Base-by-base conservation (phyloP, 30 jellyfish, hydroid and myxozoan species). In the Hydractinia echinata region DNA sequence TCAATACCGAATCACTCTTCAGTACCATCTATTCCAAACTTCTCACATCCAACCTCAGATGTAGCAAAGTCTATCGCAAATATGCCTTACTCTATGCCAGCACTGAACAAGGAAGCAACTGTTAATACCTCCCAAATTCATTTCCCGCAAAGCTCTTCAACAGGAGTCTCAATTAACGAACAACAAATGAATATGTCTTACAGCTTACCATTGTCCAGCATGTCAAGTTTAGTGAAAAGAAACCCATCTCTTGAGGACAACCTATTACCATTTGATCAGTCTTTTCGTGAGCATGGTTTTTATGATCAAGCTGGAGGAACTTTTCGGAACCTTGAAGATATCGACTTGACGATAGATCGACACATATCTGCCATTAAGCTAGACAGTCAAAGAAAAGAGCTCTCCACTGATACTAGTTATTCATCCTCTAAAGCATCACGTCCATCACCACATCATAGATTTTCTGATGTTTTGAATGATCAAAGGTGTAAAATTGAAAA, bases 331-430 rank as follows among this genome's bases (percentile, higher is more conserved):
- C 56, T 54, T 16, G 85, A 77, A 52, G 85, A 77, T 44, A 77
- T 77, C 53, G 85, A 77, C 48, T n/a, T 77, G 39, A 55, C 60
- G 39, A 77, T 77, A 44, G 85, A 77, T 61, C 83, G 66, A 62
- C 85, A 77, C 66, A 16, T 77, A 61, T 52, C 79, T 77, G 85
- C 85, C 10, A 77, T 77, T 50, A 52, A 52, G 21, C 51, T 74
- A 67, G 14, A 74, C 83, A 48, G 60, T 48, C 85, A 77, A 49
- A 77, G 60, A 13, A 61, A 77, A 54, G 85, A 44, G 21, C 66
- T 77, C 44, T 18, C 81, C 18, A 55, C 61, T 48, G 19, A 51
- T 64, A 64, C 19, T 64, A 64, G 18, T 13, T 51, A 64, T 64
- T 64, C 74, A 7, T 44, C 39, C 8, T n/a, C 19, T n/a, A 51